Conservation (phyloP, 2,888 invertebrate genomes). For the Leucophora obtusa region DNA sequence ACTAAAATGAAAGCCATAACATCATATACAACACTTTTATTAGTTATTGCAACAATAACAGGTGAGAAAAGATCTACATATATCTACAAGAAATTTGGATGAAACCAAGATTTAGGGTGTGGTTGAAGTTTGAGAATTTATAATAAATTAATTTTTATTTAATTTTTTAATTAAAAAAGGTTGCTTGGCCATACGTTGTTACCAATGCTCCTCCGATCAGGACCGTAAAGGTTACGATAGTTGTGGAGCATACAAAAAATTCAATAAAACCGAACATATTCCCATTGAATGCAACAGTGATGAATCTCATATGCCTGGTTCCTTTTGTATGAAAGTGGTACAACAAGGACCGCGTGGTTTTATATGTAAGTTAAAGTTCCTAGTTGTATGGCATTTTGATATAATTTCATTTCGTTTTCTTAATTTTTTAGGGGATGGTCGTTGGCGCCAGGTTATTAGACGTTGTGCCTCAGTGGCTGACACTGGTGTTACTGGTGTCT, state of each 20-base stretch:
- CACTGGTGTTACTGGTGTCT: slow-evolving; percentile 95
- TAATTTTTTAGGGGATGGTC: slow-evolving; percentile 93
- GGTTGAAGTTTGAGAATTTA: slow-evolving; percentile 44
- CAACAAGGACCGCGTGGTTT: slow-evolving; percentile 96
- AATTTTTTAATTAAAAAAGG: slow-evolving; percentile 63
- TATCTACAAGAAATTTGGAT: background rate
- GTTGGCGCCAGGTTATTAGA: slow-evolving; percentile 94
- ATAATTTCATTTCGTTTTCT: background rate
- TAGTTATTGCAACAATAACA: slow-evolving; percentile 44
- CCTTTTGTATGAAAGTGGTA: slow-evolving; percentile 96
- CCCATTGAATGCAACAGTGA: slow-evolving; percentile 96
- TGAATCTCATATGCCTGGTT: slow-evolving; percentile 95
- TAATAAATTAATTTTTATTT: slow-evolving; percentile 23
- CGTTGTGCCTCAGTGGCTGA: slow-evolving; percentile 94
- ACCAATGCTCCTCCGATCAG: slow-evolving; percentile 94
- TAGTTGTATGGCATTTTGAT: background rate
- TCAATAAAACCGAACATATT: slow-evolving; percentile 91
- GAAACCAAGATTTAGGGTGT: slow-evolving; percentile 60
- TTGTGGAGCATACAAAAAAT: slow-evolving; percentile 93
- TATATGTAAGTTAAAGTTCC: slow-evolving; percentile 86
- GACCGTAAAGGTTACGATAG: slow-evolving; percentile 87
- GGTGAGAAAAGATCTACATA: slow-evolving; percentile 45
- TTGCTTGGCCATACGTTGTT: slow-evolving; percentile 87
- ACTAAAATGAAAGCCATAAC: slow-evolving; percentile 29
- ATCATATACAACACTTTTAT: slow-evolving; percentile 29